Evolutionary conservation across 2,888 invertebrate genomes (phyloP).

Genomic region (Timandra comae): DNA sequence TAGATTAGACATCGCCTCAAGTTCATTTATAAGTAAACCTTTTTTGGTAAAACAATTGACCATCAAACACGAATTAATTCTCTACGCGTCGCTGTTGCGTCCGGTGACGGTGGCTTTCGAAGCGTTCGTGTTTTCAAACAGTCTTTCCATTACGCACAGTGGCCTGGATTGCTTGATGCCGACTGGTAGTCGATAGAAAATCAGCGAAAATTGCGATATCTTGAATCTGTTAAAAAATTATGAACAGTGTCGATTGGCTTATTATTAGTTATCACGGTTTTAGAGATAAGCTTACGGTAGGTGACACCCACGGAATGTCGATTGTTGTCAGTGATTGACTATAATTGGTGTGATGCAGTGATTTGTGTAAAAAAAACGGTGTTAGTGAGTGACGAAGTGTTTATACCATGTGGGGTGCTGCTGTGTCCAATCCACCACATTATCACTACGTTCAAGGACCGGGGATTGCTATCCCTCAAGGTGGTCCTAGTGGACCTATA

Average conservation of each 20-base stretch:
- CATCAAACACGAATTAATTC: slow-evolving; percentile 69
- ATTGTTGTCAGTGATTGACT: slow-evolving; percentile 49
- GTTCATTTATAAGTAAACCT: slow-evolving; percentile 47
- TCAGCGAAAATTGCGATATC: slow-evolving; percentile 47
- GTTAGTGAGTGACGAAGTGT: slow-evolving; percentile 44
- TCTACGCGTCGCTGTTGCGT: slow-evolving; percentile 64
- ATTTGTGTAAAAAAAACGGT: slow-evolving; percentile 44
- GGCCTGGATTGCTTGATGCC: slow-evolving; percentile 57
- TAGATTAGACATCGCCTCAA: slow-evolving; percentile 34
- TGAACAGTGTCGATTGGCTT: slow-evolving; percentile 48
- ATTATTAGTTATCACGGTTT: slow-evolving; percentile 46
- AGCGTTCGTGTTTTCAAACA: slow-evolving; percentile 57
- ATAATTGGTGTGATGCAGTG: slow-evolving; percentile 55
- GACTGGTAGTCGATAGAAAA: slow-evolving; percentile 43
- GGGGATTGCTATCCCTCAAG: slow-evolving; percentile 43
- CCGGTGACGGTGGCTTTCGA: slow-evolving; percentile 71
- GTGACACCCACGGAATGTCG: slow-evolving; percentile 45
- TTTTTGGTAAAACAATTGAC: slow-evolving; percentile 63
- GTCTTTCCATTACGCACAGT: slow-evolving; percentile 66
- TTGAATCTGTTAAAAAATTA: slow-evolving; percentile 35
- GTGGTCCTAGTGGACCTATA: slow-evolving; percentile 57
- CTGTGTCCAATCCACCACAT: slow-evolving; percentile 66
- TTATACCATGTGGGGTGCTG: slow-evolving; percentile 67
- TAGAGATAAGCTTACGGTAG: slow-evolving; percentile 47
- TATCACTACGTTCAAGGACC: slow-evolving; percentile 64